Base-by-base conservation (phyloP, 2,113 vertebrate species). In the Syrmaticus mikado region DNA sequence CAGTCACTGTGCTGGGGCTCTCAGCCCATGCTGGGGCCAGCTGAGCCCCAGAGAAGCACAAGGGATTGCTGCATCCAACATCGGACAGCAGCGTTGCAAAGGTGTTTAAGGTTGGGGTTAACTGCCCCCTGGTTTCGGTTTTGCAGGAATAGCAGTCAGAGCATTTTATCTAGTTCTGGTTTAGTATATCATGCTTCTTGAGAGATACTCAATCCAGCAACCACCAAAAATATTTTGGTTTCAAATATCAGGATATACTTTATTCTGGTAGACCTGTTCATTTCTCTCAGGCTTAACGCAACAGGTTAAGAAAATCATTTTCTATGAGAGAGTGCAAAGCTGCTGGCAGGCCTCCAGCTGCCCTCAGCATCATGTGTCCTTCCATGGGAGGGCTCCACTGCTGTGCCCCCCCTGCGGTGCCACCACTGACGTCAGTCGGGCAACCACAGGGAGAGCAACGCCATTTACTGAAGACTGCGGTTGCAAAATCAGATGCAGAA, bases 221-320 rank as follows among this genome's bases (percentile, higher is more conserved):
- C 40, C 36, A 52, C 41, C 21, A 62, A 61, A 82, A 43, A 22
- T 5, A 4, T 57, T 52, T 67, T 41, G 7, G 41, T 46, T 87
- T 86, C 71, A 84, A 57, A 58, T 24, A 22, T n/a, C 53, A 68
- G 38, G 52, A 85, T 41, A 73, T 50, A 12, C 72, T 90, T 87
- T 64, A 81, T 58, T 93, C 80, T 32, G 3, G 45, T 20, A 67
- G 46, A 72, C 24, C 46, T 20, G 19, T 82, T 78, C 71, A 11
- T 50, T 64, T 64, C 48, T 72, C 61, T 34, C 38, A 46, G 84
- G 71, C 76, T 91, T 77, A 57, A 48, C 7, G n/a, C n/a, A 67
- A 52, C 30, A 57, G 46, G 55, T 67, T 70, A 36, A 72, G 48
- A 85, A 90, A 85, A 78, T 25, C 27, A 46, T 41, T 55, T 91